Evolutionary conservation across 2,113 vertebrate genomes (phyloP).

Genomic region (Hippocampus guttulatus): DNA sequence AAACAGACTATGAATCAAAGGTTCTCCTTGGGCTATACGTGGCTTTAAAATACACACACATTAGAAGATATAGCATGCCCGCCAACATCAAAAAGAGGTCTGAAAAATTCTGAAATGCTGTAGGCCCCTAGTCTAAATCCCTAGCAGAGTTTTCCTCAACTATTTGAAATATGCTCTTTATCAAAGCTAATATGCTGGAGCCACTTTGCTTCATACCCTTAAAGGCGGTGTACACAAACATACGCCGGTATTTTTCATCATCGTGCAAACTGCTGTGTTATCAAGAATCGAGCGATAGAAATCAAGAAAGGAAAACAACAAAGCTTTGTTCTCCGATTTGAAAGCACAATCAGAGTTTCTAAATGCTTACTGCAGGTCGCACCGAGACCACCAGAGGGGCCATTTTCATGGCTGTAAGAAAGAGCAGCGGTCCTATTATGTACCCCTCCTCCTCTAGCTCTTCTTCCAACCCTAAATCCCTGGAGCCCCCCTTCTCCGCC

Average conservation of each 20-base stretch:
- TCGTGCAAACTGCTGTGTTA: not conserved
- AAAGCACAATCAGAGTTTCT: not conserved
- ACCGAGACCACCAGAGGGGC: slow-evolving; percentile 14
- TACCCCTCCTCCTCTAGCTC: slow-evolving; percentile 2
- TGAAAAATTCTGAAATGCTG: not conserved
- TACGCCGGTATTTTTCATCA: not conserved
- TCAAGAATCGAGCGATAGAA: not conserved
- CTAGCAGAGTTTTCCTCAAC: not conserved
- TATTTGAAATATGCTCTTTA: not conserved
- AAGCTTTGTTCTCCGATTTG: slow-evolving; percentile 20
- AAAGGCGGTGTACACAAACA: not conserved
- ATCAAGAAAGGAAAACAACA: not conserved
- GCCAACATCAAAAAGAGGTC: slow-evolving; percentile 1
- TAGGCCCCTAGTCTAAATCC: not conserved
- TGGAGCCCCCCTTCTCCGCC: slow-evolving; percentile 12
- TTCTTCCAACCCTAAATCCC: slow-evolving; percentile 12
- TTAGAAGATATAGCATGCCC: not conserved
- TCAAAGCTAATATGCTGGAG: not conserved
- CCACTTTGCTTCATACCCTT: not conserved
- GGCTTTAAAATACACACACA: not conserved
- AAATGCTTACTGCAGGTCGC: not conserved
- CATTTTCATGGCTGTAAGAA: slow-evolving; percentile 18
- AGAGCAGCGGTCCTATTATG: not conserved
- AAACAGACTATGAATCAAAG: no score
- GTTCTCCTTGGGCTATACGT: not conserved